phyloP scores from a whole-genome alignment of 92 coral and sea anemone genomes.

The Muricea muricata region DNA sequence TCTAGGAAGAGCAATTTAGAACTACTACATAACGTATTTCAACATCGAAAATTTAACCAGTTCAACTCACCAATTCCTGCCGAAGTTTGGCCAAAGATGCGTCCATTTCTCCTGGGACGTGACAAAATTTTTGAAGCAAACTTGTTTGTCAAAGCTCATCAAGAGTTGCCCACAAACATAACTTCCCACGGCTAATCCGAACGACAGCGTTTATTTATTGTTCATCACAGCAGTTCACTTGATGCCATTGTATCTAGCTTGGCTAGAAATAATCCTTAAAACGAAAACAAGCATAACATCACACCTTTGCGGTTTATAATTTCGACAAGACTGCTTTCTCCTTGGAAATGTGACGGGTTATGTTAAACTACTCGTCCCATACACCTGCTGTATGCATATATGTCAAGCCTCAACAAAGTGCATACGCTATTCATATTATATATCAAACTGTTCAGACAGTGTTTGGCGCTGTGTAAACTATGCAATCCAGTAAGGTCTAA shows the following conservation, averaged over 20 bases:
- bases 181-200: constrained; percentile 4
- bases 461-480: constrained; percentile 6
- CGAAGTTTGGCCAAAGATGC: background rate
- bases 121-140: background rate
- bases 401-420: background rate
- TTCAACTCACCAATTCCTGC: constrained; percentile 5
- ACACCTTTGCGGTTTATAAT: background rate
- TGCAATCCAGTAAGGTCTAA: background rate
- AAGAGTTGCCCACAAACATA: background rate
- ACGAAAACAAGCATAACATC: background rate
- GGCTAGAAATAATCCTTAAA: background rate
- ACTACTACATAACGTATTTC: too few relatives aligned
- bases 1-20: too few relatives aligned
- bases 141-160: background rate
- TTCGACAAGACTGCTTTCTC: background rate
- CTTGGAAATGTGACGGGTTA: background rate
- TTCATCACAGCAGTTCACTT: background rate
- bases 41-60: too few relatives aligned
- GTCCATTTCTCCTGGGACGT: background rate
- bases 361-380: background rate
- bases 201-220: constrained; percentile 10
- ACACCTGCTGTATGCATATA: background rate
- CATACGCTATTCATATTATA: background rate
- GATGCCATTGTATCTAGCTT: background rate
- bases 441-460: background rate